Evolutionary conservation across 2,888 invertebrate genomes (phyloP).

Genomic region (Melinaea marsaeus): DNA sequence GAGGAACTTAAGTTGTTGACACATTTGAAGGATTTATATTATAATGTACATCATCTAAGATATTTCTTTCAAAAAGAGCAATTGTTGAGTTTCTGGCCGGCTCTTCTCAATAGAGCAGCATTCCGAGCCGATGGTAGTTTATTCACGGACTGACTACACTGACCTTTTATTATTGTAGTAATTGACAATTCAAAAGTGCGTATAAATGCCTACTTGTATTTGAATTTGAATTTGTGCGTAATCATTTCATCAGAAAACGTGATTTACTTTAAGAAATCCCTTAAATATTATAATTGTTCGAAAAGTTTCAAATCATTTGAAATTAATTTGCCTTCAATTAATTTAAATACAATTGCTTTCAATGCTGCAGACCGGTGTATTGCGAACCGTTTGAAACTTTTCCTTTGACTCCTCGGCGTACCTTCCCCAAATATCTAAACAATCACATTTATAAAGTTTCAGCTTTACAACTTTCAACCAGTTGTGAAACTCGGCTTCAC

Average conservation of each 20-base stretch:
- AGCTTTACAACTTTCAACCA: conserved; percentile 42
- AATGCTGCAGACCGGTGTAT: conserved; percentile 53
- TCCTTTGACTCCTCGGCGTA: conserved; percentile 51
- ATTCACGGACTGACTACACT: too few species aligned
- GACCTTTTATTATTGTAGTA: too few species aligned
- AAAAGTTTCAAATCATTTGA: conserved; percentile 14
- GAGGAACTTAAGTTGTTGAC: too few species aligned
- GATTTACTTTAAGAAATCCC: not conserved
- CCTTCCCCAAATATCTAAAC: conserved; percentile 49
- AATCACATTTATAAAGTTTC: conserved; percentile 51
- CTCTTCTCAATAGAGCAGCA: too few species aligned
- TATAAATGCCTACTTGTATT: too few species aligned
- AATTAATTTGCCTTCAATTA: conserved; percentile 31
- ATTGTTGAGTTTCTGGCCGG: too few species aligned
- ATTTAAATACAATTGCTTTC: conserved; percentile 42
- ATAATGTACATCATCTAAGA: too few species aligned
- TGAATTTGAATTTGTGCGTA: too few species aligned
- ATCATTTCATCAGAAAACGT: not conserved
- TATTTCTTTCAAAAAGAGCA: too few species aligned
- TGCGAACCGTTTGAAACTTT: conserved; percentile 59
- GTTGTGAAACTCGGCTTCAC: conserved; percentile 43
- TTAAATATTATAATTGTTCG: not conserved
- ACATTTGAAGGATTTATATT: too few species aligned
- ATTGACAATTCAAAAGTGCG: too few species aligned
- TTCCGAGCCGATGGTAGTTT: too few species aligned